phyloP scores from a whole-genome alignment of 2,888 invertebrate species.

The Metalampra italica region DNA sequence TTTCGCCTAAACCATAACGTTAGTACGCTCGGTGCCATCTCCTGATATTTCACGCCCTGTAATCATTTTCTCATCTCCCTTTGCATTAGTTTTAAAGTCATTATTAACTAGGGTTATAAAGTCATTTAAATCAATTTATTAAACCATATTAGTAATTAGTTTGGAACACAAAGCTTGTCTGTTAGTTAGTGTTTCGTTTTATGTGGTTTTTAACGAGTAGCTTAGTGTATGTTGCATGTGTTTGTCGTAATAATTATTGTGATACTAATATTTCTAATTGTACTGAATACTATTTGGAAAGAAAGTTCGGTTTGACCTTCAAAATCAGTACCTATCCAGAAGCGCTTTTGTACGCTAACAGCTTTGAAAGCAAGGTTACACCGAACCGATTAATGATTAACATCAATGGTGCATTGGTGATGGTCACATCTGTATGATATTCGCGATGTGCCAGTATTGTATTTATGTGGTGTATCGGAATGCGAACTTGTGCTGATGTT shows the following conservation, averaged over 20 bases:
- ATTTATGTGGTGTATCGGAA: conserved; percentile 74
- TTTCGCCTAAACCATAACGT: conserved; percentile 37
- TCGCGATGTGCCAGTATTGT: conserved; percentile 36
- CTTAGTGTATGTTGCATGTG: conserved; percentile 55
- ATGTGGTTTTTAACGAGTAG: conserved; percentile 34
- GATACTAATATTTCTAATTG: conserved; percentile 23
- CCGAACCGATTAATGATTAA: conserved; percentile 18
- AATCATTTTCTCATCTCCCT: conserved; percentile 41
- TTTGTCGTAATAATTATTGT: conserved; percentile 30
- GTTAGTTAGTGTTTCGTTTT: conserved; percentile 42
- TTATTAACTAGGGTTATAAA: conserved; percentile 37
- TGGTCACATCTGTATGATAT: neutral
- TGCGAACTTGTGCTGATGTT: conserved; percentile 84
- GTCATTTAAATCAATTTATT: conserved; percentile 33
- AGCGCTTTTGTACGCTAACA: conserved; percentile 3
- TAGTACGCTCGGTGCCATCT: conserved; percentile 48
- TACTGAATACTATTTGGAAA: conserved; percentile 8
- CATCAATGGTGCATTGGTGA: neutral
- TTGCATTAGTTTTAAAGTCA: conserved; percentile 41
- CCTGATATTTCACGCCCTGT: conserved; percentile 34
- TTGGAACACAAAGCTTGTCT: conserved; percentile 55
- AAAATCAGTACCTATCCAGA: conserved; percentile 8
- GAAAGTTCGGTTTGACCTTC: conserved; percentile 47
- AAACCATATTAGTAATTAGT: conserved; percentile 23
- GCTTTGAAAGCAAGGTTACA: conserved; percentile 36